Percentiles rank a stretch among this genome's conserved stretches.
Evolutionary conservation across 53 echinoderm and acorn worm genomes (phyloP).

Genomic region (Henricia sp.): DNA sequence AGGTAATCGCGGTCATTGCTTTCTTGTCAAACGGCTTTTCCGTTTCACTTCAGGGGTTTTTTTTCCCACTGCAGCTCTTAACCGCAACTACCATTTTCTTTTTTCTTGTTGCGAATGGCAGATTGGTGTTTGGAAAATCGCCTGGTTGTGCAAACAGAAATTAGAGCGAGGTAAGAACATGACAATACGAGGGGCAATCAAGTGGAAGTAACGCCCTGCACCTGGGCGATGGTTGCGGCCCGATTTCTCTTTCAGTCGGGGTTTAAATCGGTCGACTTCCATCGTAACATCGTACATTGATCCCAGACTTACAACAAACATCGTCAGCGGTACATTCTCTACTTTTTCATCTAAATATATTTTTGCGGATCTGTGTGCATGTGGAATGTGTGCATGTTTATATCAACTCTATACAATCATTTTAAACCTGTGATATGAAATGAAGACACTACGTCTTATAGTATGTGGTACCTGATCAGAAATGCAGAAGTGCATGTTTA

Average conservation of each 20-base stretch:
- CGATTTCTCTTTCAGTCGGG: too few species aligned
- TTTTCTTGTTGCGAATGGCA: not conserved
- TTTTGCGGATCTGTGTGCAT: too few species aligned
- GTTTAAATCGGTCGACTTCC: constrained; percentile 3
- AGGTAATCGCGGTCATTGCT: constrained; percentile 63
- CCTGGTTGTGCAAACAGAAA: constrained; percentile 53
- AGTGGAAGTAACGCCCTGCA: constrained; percentile 33
- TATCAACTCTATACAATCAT: too few species aligned
- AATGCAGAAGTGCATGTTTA: too few species aligned
- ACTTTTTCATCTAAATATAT: too few species aligned
- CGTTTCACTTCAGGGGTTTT: not conserved
- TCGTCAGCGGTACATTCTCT: too few species aligned
- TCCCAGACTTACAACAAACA: too few species aligned
- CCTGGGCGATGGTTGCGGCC: constrained; percentile 47
- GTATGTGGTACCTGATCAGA: too few species aligned
- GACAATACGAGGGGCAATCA: constrained; percentile 1
- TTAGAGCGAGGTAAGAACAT: not conserved
- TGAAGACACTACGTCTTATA: too few species aligned
- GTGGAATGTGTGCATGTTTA: too few species aligned
- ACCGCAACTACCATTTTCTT: not conserved
- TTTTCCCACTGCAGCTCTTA: not conserved
- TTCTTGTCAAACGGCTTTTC: constrained; percentile 38
- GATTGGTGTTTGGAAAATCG: constrained; percentile 5
- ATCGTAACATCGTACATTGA: constrained; percentile 28
- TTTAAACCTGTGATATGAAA: too few species aligned